These are phyloP conservation scores for Xenus cinereus DNA, from an alignment of 2,113 vertebrate species.

Conservation along the genomic window DNA sequence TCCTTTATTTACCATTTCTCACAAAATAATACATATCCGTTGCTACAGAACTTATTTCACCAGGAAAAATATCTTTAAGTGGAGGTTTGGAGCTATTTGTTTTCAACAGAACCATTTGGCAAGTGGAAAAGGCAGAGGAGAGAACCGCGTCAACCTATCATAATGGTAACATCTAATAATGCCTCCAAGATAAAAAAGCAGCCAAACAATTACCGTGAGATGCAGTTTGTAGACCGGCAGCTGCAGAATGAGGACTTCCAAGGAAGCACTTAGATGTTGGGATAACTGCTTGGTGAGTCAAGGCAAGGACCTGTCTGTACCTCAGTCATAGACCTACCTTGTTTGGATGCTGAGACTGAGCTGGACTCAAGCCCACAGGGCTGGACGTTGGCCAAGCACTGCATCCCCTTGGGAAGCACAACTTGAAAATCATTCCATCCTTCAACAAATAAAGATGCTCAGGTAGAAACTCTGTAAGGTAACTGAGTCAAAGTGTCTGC, in stretches of 20 bases:
- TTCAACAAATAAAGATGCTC: not conserved
- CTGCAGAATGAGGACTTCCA: not conserved
- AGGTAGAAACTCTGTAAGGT: not conserved
- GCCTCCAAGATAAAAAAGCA: not conserved
- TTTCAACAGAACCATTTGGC: not conserved
- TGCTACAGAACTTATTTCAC: not conserved
- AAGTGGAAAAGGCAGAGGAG: not conserved
- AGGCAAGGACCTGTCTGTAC: not conserved
- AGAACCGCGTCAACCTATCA: not conserved
- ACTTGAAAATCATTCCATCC: not conserved
- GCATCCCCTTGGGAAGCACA: not conserved
- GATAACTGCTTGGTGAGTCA: not conserved
- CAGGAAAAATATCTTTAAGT: not conserved
- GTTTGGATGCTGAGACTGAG: not conserved
- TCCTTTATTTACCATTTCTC: not conserved
- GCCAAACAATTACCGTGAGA: not conserved
- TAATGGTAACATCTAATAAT: not conserved
- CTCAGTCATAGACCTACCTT: not conserved
- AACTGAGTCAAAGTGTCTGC: not conserved
- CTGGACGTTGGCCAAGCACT: not conserved
- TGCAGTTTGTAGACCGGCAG: not conserved
- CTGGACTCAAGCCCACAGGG: not conserved
- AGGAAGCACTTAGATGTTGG: not conserved
- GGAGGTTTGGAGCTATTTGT: not conserved
- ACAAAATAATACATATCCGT: not conserved